These are phyloP conservation scores for Thysanoteuthis rhombus DNA, from an alignment of 2,888 invertebrate genomes.

Conservation along the genomic window DNA sequence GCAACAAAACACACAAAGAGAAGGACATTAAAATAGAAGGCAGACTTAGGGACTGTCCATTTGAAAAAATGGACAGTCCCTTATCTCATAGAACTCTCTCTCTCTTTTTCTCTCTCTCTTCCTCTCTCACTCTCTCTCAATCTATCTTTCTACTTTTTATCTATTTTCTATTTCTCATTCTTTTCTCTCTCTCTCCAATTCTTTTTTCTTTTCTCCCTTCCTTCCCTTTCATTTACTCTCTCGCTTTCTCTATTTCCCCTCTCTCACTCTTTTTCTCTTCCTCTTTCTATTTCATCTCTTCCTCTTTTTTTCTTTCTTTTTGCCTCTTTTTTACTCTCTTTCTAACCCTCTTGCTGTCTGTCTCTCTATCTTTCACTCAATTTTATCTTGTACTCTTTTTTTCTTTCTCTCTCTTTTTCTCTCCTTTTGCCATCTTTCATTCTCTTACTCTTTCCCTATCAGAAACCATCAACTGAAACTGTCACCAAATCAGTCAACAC, in stretches of 20 bases:
- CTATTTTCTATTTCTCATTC: background rate
- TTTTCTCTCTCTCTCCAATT: background rate
- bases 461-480: no score
- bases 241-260: background rate
- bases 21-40: background rate
- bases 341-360: background rate
- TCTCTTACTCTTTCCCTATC: background rate
- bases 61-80: background rate
- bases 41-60: background rate
- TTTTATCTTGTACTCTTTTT: background rate
- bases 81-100: background rate
- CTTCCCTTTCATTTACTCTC: background rate
- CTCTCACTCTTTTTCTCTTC: rapidly evolving
- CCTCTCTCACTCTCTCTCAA: no score
- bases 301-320: background rate
- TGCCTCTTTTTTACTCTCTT: background rate
- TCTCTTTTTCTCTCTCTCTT: background rate
- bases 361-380: no score
- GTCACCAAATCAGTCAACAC: no score
- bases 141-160: no score
- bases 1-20: no score
- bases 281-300: background rate
- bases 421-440: background rate
- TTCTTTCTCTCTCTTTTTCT: background rate
- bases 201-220: background rate